A percentile compares a stretch with the other conserved stretches of the same genome.
phyloP scores from a whole-genome alignment of 2,113 vertebrate genomes.

The Felis catus region DNA sequence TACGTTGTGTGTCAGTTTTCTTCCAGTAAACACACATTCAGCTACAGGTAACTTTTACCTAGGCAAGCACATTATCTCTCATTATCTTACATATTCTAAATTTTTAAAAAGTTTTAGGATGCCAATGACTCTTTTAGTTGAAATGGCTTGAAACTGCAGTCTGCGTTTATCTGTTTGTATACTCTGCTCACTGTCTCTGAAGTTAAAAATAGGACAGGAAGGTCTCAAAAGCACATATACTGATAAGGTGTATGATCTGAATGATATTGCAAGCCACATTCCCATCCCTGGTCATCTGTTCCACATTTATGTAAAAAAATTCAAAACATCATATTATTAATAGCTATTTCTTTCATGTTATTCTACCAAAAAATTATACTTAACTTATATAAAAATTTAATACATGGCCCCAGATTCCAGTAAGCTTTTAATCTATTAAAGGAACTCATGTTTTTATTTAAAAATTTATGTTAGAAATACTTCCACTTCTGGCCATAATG shows the following conservation, averaged over 20 bases:
- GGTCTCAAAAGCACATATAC: neutral
- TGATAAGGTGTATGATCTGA: neutral
- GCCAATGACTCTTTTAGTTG: neutral
- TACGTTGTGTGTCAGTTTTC: neutral
- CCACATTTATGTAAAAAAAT: neutral
- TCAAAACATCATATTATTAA: neutral
- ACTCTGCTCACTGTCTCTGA: neutral
- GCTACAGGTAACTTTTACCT: neutral
- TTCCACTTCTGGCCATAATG: neutral
- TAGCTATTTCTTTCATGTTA: neutral
- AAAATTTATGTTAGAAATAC: neutral
- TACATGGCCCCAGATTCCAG: neutral
- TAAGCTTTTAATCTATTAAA: neutral
- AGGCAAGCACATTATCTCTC: neutral
- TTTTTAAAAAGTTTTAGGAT: neutral
- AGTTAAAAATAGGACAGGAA: neutral
- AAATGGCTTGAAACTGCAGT: neutral
- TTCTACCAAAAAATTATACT: neutral
- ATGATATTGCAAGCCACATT: neutral
- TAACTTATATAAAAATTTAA: neutral
- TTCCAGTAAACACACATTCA: neutral
- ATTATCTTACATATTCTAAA: neutral
- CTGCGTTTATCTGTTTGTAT: neutral
- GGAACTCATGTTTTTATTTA: neutral
- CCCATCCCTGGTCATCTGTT: neutral